These are phyloP conservation scores for Romanogobio albipinnatus DNA, from an alignment of 2,113 vertebrate genomes.

Conservation along the genomic window DNA sequence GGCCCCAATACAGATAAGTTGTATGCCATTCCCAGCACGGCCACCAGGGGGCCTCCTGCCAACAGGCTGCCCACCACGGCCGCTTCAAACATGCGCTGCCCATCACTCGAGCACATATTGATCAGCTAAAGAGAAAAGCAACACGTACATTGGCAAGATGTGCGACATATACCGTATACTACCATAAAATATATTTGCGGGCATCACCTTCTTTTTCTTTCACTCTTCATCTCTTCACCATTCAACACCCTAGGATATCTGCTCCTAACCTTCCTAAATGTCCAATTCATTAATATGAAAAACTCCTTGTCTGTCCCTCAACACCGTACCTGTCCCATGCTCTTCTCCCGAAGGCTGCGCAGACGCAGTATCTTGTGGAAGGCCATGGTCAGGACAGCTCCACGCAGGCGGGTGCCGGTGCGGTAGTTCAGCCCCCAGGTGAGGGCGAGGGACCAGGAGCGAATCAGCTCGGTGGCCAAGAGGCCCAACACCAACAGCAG, in stretches of 20 bases:
- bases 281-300: background rate
- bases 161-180: background rate
- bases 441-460: slow-evolving; percentile 91
- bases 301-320: background rate
- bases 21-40: slow-evolving; percentile 88
- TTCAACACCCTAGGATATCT: slow-evolving; percentile 42
- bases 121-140: slow-evolving; percentile 77
- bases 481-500: slow-evolving; percentile 89
- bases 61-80: slow-evolving; percentile 89
- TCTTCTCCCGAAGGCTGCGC: slow-evolving; percentile 88
- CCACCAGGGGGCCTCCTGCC: slow-evolving; percentile 89
- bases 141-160: background rate
- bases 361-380: slow-evolving; percentile 91
- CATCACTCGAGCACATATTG: slow-evolving; percentile 90
- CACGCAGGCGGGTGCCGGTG: slow-evolving; percentile 86
- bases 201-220: slow-evolving; percentile 41
- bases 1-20: slow-evolving; percentile 88
- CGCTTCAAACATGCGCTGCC: slow-evolving; percentile 92
- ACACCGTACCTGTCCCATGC: slow-evolving; percentile 85
- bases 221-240: slow-evolving; percentile 47
- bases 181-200: slow-evolving; percentile 1
- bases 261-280: slow-evolving; percentile 38
- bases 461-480: slow-evolving; percentile 85
- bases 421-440: slow-evolving; percentile 95
- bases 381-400: slow-evolving; percentile 87